These are phyloP conservation scores for Brachyhypopomus gauderio DNA, from an alignment of 2,113 vertebrate species.

Conservation along the genomic window DNA sequence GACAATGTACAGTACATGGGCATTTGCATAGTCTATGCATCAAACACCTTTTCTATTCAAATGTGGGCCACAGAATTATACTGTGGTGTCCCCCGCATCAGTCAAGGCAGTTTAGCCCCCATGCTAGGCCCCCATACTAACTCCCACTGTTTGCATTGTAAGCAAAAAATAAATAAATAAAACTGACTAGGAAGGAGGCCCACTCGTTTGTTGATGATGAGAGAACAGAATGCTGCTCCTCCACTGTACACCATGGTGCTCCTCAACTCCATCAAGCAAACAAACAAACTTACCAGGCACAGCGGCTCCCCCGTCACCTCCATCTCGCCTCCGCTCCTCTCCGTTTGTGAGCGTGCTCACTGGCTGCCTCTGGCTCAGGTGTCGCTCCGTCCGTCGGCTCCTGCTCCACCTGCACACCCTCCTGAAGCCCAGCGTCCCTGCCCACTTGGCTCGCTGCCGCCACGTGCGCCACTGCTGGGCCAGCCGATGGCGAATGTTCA, in stretches of 20 bases:
- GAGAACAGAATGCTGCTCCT: neutral
- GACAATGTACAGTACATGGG: too few relatives aligned
- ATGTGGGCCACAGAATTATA: too few relatives aligned
- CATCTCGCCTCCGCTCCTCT: neutral
- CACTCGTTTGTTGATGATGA: too few relatives aligned
- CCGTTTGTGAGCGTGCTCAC: neutral
- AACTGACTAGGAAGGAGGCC: too few relatives aligned
- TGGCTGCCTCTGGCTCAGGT: neutral
- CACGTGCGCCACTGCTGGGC: slow-evolving; percentile 74
- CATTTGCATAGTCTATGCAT: too few relatives aligned
- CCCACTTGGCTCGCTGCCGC: slow-evolving; percentile 67
- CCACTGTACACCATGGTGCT: neutral
- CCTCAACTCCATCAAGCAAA: neutral
- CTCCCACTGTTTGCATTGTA: too few relatives aligned
- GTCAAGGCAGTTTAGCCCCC: too few relatives aligned
- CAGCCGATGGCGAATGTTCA: slow-evolving; percentile 40
- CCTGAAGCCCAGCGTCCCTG: slow-evolving; percentile 52
- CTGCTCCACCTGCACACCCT: slow-evolving; percentile 53
- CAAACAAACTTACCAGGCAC: slow-evolving; percentile 6
- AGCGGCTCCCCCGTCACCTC: neutral
- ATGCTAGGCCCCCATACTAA: too few relatives aligned
- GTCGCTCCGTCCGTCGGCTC: neutral
- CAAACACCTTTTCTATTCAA: too few relatives aligned
- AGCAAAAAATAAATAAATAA: too few relatives aligned
- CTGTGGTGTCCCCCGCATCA: too few relatives aligned